A percentile compares a stretch with the other conserved stretches of the same genome.
Evolutionary conservation across 2,113 vertebrate genomes (phyloP).

Genomic region (Chitala chitala): DNA sequence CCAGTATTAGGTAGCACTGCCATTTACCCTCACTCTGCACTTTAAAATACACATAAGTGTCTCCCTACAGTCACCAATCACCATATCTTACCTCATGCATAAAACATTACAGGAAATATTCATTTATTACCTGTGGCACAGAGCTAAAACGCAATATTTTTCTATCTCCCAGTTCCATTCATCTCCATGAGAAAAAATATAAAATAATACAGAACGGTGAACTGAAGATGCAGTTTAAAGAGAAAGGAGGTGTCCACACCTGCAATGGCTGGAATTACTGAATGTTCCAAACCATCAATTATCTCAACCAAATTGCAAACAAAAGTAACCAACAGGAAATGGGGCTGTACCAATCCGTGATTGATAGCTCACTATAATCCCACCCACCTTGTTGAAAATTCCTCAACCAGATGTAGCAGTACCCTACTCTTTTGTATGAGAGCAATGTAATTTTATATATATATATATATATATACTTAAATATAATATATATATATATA

Average conservation of each 20-base stretch:
- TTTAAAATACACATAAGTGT: not conserved
- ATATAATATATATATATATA: no score
- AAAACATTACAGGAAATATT: conserved; percentile 17
- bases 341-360: not conserved
- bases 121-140: not conserved
- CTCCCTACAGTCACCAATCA: not conserved
- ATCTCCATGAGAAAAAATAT: not conserved
- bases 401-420: not conserved
- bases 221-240: not conserved
- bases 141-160: not conserved
- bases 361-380: not conserved
- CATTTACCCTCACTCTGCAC: not conserved
- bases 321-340: not conserved
- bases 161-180: not conserved
- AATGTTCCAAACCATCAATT: no score
- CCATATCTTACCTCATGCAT: conserved; percentile 27
- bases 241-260: not conserved
- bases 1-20: not conserved
- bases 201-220: not conserved
- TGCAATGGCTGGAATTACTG: not conserved
- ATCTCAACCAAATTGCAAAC: no score
- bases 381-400: not conserved
- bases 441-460: not conserved
- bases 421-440: not conserved
- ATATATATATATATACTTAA: no score